These are phyloP conservation scores for Sebastiscus tertius DNA, from an alignment of 2,797 vertebrate genomes.

Conservation along the genomic window DNA sequence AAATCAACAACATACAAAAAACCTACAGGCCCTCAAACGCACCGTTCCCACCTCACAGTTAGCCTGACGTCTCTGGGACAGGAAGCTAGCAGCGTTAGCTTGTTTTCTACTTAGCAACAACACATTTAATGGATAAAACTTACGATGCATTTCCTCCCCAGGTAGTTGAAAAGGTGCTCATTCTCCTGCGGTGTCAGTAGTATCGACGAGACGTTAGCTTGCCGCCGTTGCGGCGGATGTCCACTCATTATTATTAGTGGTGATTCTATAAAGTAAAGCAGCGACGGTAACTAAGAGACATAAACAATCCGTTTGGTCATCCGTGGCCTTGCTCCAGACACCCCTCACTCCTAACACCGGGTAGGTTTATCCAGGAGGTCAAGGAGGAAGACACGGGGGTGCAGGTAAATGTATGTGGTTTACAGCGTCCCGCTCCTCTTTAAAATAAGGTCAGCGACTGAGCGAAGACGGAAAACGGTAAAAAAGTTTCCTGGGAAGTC, in stretches of 20 bases:
- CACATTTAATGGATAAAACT: conserved; percentile 76
- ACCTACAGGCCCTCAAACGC: conserved; percentile 42
- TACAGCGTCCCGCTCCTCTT: conserved; percentile 13
- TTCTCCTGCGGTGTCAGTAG: conserved; percentile 91
- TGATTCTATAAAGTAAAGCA: conserved; percentile 38
- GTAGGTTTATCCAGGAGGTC: conserved; percentile 35
- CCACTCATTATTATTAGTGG: conserved; percentile 81
- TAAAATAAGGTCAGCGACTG: conserved; percentile 30
- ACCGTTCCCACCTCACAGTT: neutral
- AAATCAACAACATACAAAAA: conserved; percentile 21
- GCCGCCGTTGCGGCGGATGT: conserved; percentile 84
- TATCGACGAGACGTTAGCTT: conserved; percentile 84
- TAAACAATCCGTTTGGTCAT: conserved; percentile 79
- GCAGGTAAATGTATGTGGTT: neutral
- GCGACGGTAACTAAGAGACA: conserved; percentile 68
- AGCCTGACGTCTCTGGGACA: conserved; percentile 7
- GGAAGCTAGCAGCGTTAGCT: conserved; percentile 52
- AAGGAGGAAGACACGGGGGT: neutral
- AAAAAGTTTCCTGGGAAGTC: conserved; percentile 88
- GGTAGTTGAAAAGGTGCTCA: conserved; percentile 88
- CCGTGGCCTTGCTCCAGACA: conserved; percentile 74
- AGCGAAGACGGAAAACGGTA: conserved; percentile 51
- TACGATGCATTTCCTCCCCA: conserved; percentile 96
- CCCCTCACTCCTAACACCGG: conserved; percentile 52
- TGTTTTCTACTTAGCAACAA: conserved; percentile 25